Percentiles rank a stretch among this genome's conserved stretches.
phyloP scores from a whole-genome alignment of 2,113 vertebrate genomes.

The Sander lucioperca region DNA sequence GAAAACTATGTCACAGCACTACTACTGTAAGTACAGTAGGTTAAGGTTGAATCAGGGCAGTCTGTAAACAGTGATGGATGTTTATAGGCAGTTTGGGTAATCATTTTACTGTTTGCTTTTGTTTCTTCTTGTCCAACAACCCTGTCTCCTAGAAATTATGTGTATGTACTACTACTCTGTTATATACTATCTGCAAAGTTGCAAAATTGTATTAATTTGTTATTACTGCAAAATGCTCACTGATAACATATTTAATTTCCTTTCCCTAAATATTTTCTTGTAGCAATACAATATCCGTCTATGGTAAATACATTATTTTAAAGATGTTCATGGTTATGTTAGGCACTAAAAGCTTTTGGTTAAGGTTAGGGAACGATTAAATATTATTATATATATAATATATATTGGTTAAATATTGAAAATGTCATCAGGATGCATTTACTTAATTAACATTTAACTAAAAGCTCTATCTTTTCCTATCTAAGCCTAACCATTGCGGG shows the following conservation, averaged over 20 bases:
- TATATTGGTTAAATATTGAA: too few relatives aligned
- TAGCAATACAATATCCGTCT: not conserved
- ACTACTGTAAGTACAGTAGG: not conserved
- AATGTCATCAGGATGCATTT: not conserved
- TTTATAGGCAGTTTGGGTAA: not conserved
- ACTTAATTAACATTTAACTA: not conserved
- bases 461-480: not conserved
- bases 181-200: too few relatives aligned
- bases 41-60: not conserved
- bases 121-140: not conserved
- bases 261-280: not conserved
- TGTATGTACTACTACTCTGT: not conserved
- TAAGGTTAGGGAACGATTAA: too few relatives aligned
- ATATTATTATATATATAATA: too few relatives aligned
- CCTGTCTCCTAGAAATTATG: not conserved
- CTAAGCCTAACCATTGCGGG: not conserved
- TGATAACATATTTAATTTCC: not conserved
- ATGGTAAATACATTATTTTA: not conserved
- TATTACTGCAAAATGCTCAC: not conserved
- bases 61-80: not conserved
- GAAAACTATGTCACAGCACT: slow-evolving; percentile 1
- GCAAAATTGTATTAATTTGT: too few relatives aligned
- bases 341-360: not conserved
- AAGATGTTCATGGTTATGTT: not conserved
- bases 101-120: too few relatives aligned